phyloP scores from a whole-genome alignment of 2,113 vertebrate genomes.

The Phalacrocorax aristotelis region DNA sequence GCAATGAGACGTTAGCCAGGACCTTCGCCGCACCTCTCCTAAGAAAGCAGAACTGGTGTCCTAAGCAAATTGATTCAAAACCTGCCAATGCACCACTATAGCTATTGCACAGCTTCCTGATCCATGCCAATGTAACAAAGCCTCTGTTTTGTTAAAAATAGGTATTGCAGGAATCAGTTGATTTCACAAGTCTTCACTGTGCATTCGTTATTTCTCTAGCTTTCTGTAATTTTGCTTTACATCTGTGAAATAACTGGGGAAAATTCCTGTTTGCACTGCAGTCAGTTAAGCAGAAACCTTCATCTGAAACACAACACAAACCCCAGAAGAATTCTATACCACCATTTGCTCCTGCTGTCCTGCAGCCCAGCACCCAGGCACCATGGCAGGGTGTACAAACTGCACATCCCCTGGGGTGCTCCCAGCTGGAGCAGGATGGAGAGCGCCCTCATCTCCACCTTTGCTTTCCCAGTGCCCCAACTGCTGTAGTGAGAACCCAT shows the following conservation, averaged over 20 bases:
- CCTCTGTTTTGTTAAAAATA: background rate
- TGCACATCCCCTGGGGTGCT: background rate
- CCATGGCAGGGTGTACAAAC: too few species aligned
- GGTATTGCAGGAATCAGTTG: background rate
- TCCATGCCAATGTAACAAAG: background rate
- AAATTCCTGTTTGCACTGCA: rapidly evolving
- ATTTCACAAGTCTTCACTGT: background rate
- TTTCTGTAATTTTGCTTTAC: background rate
- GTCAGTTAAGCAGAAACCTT: background rate
- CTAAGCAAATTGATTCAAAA: background rate
- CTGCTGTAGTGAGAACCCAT: rapidly evolving
- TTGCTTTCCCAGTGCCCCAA: background rate
- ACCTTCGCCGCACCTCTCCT: background rate
- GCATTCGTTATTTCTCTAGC: background rate
- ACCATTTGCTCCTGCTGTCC: background rate
- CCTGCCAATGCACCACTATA: background rate
- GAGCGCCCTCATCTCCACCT: background rate
- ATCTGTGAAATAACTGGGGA: background rate
- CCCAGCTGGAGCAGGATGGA: background rate
- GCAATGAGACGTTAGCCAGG: background rate
- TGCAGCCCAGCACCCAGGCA: background rate
- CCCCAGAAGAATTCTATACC: background rate
- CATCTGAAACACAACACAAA: rapidly evolving
- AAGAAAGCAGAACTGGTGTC: background rate
- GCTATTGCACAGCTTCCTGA: background rate